phyloP scores from a whole-genome alignment of 2,888 invertebrate genomes.

The Heliconius ismenius region DNA sequence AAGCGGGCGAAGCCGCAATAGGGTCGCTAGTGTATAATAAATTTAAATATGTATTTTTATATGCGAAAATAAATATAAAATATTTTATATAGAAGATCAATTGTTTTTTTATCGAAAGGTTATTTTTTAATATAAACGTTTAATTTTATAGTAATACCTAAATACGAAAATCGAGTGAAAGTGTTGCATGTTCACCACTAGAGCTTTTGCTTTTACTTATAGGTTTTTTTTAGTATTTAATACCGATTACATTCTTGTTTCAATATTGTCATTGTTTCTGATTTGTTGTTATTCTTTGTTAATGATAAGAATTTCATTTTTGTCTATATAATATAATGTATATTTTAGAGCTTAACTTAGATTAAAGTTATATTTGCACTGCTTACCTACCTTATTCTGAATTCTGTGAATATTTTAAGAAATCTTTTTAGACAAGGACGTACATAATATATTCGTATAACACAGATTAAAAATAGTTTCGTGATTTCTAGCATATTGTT shows the following conservation, averaged over 20 bases:
- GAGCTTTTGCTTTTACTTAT: conserved; percentile 2
- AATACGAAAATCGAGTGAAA: background rate
- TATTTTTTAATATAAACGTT: background rate
- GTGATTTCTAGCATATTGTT: too few relatives aligned
- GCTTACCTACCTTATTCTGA: background rate
- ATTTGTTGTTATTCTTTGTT: background rate
- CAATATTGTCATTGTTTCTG: background rate
- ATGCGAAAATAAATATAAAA: background rate
- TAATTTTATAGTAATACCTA: background rate
- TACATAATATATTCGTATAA: too few relatives aligned
- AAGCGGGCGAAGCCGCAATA: too few relatives aligned
- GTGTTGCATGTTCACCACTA: background rate
- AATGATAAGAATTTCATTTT: background rate
- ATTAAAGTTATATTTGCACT: too few relatives aligned
- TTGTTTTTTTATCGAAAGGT: background rate
- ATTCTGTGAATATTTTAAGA: background rate
- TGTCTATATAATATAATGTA: background rate
- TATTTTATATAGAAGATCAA: background rate
- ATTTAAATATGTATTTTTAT: background rate
- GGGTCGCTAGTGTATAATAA: background rate
- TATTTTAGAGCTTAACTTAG: background rate
- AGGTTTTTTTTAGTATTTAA: too few relatives aligned
- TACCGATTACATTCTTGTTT: background rate
- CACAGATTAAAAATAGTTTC: too few relatives aligned
- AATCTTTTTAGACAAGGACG: background rate